Conservation (phyloP, 2,113 vertebrate genomes). For the Anser brachyrhynchus region DNA sequence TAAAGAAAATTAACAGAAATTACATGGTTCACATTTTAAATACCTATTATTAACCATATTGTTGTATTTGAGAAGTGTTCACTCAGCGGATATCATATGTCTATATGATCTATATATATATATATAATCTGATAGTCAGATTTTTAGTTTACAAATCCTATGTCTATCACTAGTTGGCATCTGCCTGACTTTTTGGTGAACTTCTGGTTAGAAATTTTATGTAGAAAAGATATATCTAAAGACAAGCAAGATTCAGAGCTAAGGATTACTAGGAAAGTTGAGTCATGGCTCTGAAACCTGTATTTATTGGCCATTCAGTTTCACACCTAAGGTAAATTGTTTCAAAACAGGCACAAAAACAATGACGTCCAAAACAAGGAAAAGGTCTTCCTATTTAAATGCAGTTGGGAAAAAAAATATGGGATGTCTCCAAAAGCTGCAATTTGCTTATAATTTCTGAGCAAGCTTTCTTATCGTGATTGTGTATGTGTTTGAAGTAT, state of each 20-base stretch:
- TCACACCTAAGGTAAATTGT: background rate
- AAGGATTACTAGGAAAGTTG: background rate
- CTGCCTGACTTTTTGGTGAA: background rate
- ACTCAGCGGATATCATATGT: no score
- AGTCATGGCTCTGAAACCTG: background rate
- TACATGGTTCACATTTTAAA: background rate
- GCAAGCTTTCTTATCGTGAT: slow-evolving; percentile 22
- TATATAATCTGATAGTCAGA: background rate
- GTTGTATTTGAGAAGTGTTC: background rate
- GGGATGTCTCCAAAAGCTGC: background rate
- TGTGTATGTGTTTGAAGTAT: slow-evolving; percentile 28
- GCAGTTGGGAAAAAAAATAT: background rate
- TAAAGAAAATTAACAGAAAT: background rate
- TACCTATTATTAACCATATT: no score
- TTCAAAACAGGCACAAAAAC: slow-evolving; percentile 30
- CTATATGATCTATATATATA: no score
- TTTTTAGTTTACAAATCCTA: background rate
- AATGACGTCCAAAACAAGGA: slow-evolving; percentile 1
- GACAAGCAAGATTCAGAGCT: background rate
- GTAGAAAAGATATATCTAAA: background rate
- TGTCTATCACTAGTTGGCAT: background rate
- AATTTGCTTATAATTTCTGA: slow-evolving; percentile 50
- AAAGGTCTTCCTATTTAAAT: slow-evolving; percentile 8
- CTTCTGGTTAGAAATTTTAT: background rate
- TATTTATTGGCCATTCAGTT: slow-evolving; percentile 26